Conservation (phyloP, 1,140 invertebrate species). For the Mamestra configurata region DNA sequence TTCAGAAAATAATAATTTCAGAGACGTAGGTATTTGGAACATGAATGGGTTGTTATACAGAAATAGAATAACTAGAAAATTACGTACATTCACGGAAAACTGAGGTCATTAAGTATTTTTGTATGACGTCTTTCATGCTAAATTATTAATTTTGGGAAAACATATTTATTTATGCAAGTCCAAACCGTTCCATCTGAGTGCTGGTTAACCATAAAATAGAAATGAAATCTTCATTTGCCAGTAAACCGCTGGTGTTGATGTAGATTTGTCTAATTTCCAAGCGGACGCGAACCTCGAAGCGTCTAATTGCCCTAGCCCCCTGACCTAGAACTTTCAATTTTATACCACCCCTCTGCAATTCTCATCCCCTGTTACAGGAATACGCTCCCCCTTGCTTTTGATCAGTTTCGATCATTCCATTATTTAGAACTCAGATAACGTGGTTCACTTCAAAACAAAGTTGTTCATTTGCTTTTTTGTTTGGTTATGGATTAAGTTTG, state of each 20-base stretch:
- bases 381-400: constrained; percentile 41
- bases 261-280: constrained; percentile 62
- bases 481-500: not conserved
- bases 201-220: not conserved
- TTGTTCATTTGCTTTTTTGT: constrained; percentile 10
- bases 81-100: no score
- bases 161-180: no score
- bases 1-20: not conserved
- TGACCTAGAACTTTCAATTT: constrained; percentile 66
- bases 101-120: no score
- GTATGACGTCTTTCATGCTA: no score
- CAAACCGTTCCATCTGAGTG: no score
- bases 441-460: not conserved
- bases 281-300: constrained; percentile 57
- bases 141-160: no score
- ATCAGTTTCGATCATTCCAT: constrained; percentile 53
- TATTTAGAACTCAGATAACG: constrained; percentile 37
- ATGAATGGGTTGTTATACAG: not conserved
- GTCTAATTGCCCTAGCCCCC: constrained; percentile 61
- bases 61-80: no score
- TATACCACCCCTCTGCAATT: constrained; percentile 44
- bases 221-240: not conserved
- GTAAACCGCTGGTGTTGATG: not conserved
- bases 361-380: constrained; percentile 52
- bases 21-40: not conserved